These are phyloP conservation scores for Lophius americanus DNA, from an alignment of 2,797 vertebrate genomes.

Conservation along the genomic window DNA sequence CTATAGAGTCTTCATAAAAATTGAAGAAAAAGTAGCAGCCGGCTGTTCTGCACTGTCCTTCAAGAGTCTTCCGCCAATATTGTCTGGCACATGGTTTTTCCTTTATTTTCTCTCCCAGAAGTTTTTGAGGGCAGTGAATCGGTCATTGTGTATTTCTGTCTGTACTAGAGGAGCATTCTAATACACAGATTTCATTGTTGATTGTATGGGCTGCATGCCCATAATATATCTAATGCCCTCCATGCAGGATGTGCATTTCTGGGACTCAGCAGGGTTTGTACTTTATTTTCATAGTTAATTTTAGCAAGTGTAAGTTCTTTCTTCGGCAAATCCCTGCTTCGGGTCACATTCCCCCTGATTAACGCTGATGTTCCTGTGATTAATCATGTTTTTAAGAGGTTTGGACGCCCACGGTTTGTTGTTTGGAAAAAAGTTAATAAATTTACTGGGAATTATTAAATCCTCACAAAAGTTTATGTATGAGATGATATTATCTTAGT, in stretches of 20 bases:
- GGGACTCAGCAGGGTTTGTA: background rate
- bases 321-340: background rate
- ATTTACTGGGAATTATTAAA: background rate
- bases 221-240: background rate
- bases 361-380: background rate
- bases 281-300: background rate
- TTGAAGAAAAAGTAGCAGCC: background rate
- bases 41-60: background rate
- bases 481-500: background rate
- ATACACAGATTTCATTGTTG: background rate
- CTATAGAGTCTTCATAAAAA: background rate
- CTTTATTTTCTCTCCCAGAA: too few species aligned
- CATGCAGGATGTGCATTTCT: background rate
- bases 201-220: background rate
- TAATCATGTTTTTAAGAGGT: background rate
- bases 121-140: too few species aligned
- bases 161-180: background rate
- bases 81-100: background rate
- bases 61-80: background rate
- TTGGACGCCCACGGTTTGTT: background rate
- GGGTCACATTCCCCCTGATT: background rate
- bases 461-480: background rate
- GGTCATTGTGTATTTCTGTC: background rate
- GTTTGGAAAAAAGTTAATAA: background rate
- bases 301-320: background rate